phyloP scores from a whole-genome alignment of 2,113 vertebrate species.

The Nasalis larvatus region DNA sequence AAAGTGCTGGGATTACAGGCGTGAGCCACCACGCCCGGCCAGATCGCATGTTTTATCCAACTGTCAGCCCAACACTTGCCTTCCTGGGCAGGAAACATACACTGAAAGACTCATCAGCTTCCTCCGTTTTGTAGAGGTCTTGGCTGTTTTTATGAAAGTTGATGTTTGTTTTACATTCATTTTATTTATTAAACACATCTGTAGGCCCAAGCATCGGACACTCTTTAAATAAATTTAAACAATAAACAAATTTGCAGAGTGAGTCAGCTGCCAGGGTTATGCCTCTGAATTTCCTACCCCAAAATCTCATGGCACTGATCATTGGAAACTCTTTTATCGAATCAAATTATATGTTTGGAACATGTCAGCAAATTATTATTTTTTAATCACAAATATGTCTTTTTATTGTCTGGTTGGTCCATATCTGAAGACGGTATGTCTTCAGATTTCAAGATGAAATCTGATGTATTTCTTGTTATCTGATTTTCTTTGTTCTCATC shows the following conservation, averaged over 20 bases:
- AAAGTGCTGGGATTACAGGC: too few species aligned
- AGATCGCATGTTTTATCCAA: background rate
- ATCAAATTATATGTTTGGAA: background rate
- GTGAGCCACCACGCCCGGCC: accelerated
- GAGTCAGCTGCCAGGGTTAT: background rate
- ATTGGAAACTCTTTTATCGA: background rate
- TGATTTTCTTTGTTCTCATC: background rate
- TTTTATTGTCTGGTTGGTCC: background rate
- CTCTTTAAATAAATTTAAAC: slow-evolving; percentile 33
- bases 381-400: background rate
- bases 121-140: background rate
- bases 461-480: background rate
- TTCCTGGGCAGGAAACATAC: background rate
- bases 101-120: background rate
- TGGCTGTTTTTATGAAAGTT: slow-evolving; percentile 18
- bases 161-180: slow-evolving; percentile 27
- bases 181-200: slow-evolving; percentile 30
- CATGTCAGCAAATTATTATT: background rate
- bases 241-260: background rate
- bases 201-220: background rate
- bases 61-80: background rate
- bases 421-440: background rate
- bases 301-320: background rate
- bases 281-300: background rate
- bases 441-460: background rate